Percentiles rank a stretch among this genome's conserved stretches.
Conservation (phyloP, 2,888 invertebrate species). For the Rhingia campestris region DNA sequence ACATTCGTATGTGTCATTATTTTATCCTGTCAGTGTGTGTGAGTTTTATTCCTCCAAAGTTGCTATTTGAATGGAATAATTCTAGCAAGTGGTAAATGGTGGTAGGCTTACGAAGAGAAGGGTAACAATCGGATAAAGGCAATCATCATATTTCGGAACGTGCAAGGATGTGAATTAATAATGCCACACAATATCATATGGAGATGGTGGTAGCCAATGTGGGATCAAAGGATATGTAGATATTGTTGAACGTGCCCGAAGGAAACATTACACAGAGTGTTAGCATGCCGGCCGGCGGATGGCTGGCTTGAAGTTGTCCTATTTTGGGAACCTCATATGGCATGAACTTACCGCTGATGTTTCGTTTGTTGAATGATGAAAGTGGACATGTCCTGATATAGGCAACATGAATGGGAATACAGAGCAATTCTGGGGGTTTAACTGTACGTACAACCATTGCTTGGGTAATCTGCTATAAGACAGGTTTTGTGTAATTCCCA, state of each 20-base stretch:
- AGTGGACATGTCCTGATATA: background rate
- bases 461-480: background rate
- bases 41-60: background rate
- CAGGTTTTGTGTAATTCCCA: no score
- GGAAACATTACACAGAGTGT: conserved; percentile 9
- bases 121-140: conserved; percentile 42
- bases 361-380: background rate
- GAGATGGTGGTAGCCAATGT: conserved; percentile 36
- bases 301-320: conserved; percentile 5
- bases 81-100: conserved; percentile 4
- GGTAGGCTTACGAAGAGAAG: conserved; percentile 1
- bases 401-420: background rate
- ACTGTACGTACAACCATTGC: background rate
- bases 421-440: background rate
- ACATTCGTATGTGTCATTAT: conserved; percentile 46
- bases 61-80: conserved; percentile 1
- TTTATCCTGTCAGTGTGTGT: conserved; percentile 22
- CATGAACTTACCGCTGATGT: background rate
- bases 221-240: conserved; percentile 33
- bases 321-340: background rate
- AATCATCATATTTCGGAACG: conserved; percentile 64
- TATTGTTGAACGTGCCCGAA: conserved; percentile 37
- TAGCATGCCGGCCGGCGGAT: background rate
- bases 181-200: conserved; percentile 42
- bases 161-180: conserved; percentile 66